Evolutionary conservation across 1,140 invertebrate genomes (phyloP).

Genomic region (Bombus polaris): DNA sequence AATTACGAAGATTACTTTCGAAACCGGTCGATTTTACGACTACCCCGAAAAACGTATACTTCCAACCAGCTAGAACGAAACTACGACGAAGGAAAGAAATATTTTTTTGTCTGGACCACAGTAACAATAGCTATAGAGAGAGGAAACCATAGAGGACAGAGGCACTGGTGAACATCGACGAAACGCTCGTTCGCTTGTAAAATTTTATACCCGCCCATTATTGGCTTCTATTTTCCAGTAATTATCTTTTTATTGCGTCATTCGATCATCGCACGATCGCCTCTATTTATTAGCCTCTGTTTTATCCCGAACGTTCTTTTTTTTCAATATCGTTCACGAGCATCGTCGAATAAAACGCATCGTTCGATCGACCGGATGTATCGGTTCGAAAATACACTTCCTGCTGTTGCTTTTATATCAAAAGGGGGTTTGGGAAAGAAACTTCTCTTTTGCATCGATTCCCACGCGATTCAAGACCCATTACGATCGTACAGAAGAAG

Average conservation of each 20-base stretch:
- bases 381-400: neutral
- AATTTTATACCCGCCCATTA: conserved; percentile 19
- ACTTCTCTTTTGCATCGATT: neutral
- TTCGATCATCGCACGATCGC: neutral
- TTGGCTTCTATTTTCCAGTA: conserved; percentile 25
- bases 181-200: conserved; percentile 9
- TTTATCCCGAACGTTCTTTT: neutral
- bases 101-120: neutral
- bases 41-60: conserved; percentile 1
- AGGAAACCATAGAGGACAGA: conserved; percentile 1
- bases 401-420: neutral
- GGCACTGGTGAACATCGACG: neutral
- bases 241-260: conserved; percentile 32
- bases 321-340: neutral
- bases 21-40: conserved; percentile 14
- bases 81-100: neutral
- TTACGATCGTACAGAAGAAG: neutral
- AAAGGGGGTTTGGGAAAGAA: neutral
- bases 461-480: neutral
- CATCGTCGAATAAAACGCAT: neutral
- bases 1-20: neutral
- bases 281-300: neutral
- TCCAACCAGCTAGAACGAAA: neutral
- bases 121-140: neutral
- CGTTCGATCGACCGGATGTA: conserved; percentile 8